Percentiles rank a stretch among this genome's conserved stretches.
Conservation (phyloP, 1,140 invertebrate species). For the Cecropterus lyciades region DNA sequence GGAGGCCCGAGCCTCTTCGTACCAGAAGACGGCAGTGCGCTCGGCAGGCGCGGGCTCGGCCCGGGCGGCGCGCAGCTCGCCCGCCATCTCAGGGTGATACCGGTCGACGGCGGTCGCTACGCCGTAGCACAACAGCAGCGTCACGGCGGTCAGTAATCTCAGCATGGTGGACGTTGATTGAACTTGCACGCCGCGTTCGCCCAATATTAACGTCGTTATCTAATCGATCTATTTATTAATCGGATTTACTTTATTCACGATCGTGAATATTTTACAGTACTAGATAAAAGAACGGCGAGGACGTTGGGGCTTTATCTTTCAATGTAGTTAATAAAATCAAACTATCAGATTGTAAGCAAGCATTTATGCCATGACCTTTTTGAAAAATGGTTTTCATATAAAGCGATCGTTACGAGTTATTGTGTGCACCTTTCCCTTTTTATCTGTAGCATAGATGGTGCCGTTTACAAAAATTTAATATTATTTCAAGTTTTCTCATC, state of each 20-base stretch:
- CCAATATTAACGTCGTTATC: constrained; percentile 11
- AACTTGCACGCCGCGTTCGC: neutral
- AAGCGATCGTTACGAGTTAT: no score
- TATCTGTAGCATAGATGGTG: no score
- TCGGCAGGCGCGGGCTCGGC: constrained; percentile 32
- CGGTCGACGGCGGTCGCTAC: constrained; percentile 35
- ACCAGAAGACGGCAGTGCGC: constrained; percentile 47
- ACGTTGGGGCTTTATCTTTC: neutral
- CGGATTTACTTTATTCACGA: neutral
- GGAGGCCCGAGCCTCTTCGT: constrained; percentile 43
- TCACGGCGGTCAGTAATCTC: neutral
- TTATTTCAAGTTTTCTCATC: no score
- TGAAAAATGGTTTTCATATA: no score
- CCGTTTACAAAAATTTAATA: no score
- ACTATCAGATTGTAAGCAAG: no score
- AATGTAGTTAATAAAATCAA: no score
- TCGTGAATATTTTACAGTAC: neutral
- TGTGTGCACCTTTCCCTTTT: no score
- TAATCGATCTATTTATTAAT: constrained; percentile 14
- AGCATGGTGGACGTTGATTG: constrained; percentile 1
- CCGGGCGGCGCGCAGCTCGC: neutral
- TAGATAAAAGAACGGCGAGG: constrained; percentile 13
- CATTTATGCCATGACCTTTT: no score
- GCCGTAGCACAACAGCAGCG: constrained; percentile 1
- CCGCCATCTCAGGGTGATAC: constrained; percentile 42